Percentiles rank a stretch among this genome's conserved stretches.
Conservation (phyloP, 1,140 invertebrate genomes). For the Galleria mellonella region DNA sequence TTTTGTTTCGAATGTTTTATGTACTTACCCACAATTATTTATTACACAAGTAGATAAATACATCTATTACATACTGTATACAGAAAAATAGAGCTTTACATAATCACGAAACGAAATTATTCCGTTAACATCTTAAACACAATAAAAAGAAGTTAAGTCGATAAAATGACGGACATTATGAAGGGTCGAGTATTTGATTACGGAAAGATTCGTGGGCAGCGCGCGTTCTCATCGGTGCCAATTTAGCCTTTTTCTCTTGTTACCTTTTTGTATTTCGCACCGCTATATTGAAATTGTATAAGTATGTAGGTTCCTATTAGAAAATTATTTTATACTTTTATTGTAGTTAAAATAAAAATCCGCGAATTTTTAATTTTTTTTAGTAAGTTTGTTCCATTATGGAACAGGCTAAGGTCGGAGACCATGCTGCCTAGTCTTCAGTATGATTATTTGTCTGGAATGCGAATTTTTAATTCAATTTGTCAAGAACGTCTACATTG, state of each 20-base stretch:
- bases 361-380: no score
- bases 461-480: no score
- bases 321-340: not conserved
- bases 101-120: slow-evolving; percentile 2
- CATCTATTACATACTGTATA: not conserved
- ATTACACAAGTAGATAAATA: not conserved
- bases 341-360: no score
- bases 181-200: slow-evolving; percentile 36
- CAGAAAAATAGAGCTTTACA: not conserved
- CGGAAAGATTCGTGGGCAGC: slow-evolving; percentile 16
- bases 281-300: not conserved
- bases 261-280: no score
- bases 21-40: slow-evolving; percentile 2
- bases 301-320: not conserved
- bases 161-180: slow-evolving; percentile 23
- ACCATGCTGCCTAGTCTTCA: no score
- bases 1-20: slow-evolving; percentile 13
- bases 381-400: no score
- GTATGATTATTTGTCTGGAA: no score
- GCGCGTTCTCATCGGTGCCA: slow-evolving; percentile 19
- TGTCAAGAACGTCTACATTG: no score
- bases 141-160: slow-evolving; percentile 24
- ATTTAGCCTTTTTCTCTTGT: no score
- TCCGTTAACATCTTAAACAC: slow-evolving; percentile 6
- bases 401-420: no score